Conservation (phyloP, 2,888 invertebrate species). For the Nomada hirtipes region DNA sequence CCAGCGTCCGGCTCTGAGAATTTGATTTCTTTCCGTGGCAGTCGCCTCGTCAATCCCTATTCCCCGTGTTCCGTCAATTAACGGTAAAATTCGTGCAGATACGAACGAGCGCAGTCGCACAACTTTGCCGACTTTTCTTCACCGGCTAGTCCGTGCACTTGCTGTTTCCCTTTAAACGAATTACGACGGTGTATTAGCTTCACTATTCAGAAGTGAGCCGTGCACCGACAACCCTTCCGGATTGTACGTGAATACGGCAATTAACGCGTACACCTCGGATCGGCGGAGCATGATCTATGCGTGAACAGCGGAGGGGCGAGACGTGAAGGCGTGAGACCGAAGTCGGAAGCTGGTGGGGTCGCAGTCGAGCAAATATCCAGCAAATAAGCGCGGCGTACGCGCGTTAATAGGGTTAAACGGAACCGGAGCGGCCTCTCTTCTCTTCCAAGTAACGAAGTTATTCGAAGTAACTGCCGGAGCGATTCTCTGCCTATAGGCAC, state of each 20-base stretch:
- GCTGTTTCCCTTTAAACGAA: conserved; percentile 77
- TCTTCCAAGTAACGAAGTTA: conserved; percentile 77
- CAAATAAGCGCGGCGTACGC: conserved; percentile 78
- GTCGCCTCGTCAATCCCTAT: conserved; percentile 13
- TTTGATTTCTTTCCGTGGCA: conserved; percentile 10
- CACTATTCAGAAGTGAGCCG: conserved; percentile 80
- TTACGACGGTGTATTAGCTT: conserved; percentile 83
- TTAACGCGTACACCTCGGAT: conserved; percentile 81
- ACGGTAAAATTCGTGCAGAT: conserved; percentile 31
- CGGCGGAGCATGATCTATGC: conserved; percentile 54
- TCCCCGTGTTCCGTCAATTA: conserved; percentile 14
- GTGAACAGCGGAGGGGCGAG: neutral
- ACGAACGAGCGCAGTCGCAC: conserved; percentile 25
- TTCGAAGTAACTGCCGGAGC: conserved; percentile 71
- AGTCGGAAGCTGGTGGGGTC: conserved; percentile 35
- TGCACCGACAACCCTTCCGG: conserved; percentile 79
- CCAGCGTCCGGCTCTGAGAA: neutral
- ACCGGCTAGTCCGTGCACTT: conserved; percentile 65
- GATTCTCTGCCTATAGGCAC: conserved; percentile 38
- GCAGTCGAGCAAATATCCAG: conserved; percentile 63
- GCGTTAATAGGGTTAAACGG: conserved; percentile 80
- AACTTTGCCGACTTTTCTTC: conserved; percentile 65
- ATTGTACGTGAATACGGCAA: conserved; percentile 81
- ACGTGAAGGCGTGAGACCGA: conserved; percentile 4
- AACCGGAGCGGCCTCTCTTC: conserved; percentile 57